These are phyloP conservation scores for Centropus unirufus DNA, from an alignment of 2,113 vertebrate genomes.

Conservation along the genomic window DNA sequence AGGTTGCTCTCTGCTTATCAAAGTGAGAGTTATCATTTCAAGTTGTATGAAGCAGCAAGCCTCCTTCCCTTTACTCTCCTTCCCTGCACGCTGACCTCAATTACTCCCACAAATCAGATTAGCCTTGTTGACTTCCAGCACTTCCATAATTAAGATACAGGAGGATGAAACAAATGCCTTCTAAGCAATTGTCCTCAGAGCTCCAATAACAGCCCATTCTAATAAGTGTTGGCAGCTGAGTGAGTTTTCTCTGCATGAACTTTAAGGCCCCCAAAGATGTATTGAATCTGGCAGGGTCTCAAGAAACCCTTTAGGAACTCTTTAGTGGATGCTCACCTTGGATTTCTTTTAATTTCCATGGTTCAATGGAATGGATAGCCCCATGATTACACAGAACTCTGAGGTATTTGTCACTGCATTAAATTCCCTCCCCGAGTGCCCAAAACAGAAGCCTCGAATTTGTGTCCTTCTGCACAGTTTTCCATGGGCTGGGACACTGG, in stretches of 20 bases:
- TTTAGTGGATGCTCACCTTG: neutral
- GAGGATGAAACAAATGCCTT: slow-evolving; percentile 24
- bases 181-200: slow-evolving; percentile 1
- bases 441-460: neutral
- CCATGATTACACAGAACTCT: neutral
- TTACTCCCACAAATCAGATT: slow-evolving; percentile 77
- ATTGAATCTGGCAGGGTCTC: slow-evolving; percentile 23
- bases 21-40: slow-evolving; percentile 58
- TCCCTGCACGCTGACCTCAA: slow-evolving; percentile 68
- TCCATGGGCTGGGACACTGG: neutral
- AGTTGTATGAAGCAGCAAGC: slow-evolving; percentile 44
- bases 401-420: neutral
- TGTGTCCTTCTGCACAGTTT: neutral
- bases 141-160: slow-evolving; percentile 62
- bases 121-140: slow-evolving; percentile 70
- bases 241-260: slow-evolving; percentile 33
- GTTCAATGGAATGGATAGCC: neutral
- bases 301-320: slow-evolving; percentile 10
- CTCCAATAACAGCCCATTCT: neutral
- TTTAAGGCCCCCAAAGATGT: slow-evolving; percentile 34
- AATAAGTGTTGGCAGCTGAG: slow-evolving; percentile 1
- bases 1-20: slow-evolving; percentile 35
- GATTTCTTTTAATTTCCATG: neutral
- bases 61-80: slow-evolving; percentile 8
- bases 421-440: neutral